A percentile compares a stretch with the other conserved stretches of the same genome.
phyloP scores from a whole-genome alignment of 2,888 invertebrate genomes.

The Synergus laeviventris region DNA sequence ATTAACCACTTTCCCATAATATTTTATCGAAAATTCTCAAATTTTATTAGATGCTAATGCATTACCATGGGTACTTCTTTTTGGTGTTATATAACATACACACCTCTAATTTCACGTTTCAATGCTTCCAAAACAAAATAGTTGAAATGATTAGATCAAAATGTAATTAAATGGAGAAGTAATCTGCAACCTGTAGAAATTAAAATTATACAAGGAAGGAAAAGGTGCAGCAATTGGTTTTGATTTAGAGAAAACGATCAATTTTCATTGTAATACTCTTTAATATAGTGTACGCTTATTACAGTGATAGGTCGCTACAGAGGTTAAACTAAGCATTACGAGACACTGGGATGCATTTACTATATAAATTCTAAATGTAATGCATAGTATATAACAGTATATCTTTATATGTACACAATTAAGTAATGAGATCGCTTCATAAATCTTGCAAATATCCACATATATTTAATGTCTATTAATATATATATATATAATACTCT shows the following conservation, averaged over 20 bases:
- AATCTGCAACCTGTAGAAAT: neutral
- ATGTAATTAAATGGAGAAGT: neutral
- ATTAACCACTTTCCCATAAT: conserved; percentile 13
- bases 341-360: conserved; percentile 58
- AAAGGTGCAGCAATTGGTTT: neutral
- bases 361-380: conserved; percentile 29
- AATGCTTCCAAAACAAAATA: neutral
- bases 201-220: neutral
- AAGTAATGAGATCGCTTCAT: conserved; percentile 58
- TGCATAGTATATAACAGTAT: conserved; percentile 39
- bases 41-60: neutral
- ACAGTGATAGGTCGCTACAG: conserved; percentile 58
- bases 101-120: neutral
- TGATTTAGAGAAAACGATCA: neutral
- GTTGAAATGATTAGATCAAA: neutral
- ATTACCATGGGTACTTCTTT: neutral
- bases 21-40: neutral
- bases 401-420: conserved; percentile 46
- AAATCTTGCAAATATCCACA: conserved; percentile 41
- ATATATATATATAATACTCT: conserved; percentile 49
- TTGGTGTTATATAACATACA: neutral
- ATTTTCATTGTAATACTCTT: conserved; percentile 60
- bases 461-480: conserved; percentile 43
- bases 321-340: conserved; percentile 61
- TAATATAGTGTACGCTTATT: conserved; percentile 62